These are phyloP conservation scores for Drosophila pegasa DNA, from an alignment of 2,888 invertebrate species.

Conservation along the genomic window DNA sequence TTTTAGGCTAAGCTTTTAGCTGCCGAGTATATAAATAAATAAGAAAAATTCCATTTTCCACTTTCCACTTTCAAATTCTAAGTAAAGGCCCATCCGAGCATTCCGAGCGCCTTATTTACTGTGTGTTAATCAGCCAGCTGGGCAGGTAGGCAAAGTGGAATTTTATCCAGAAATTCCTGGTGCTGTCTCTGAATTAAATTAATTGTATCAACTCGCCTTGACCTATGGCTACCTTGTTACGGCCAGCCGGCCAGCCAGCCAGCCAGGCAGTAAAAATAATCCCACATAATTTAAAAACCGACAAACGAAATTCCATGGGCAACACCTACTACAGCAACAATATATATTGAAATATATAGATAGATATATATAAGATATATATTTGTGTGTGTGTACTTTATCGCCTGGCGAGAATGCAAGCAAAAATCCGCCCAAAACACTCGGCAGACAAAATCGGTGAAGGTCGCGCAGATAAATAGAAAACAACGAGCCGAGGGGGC, in stretches of 20 bases:
- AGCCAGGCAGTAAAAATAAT: constrained; percentile 4
- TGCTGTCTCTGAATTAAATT: background rate
- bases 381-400: too few relatives aligned
- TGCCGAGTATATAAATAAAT: too few relatives aligned
- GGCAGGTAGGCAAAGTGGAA: background rate
- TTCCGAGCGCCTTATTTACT: background rate
- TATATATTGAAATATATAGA: background rate
- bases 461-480: constrained; percentile 60
- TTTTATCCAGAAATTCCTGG: background rate
- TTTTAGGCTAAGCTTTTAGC: too few relatives aligned
- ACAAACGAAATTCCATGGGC: constrained; percentile 14
- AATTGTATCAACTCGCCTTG: background rate
- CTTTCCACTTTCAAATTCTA: too few relatives aligned
- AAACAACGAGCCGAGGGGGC: constrained; percentile 37
- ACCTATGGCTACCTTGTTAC: constrained; percentile 3
- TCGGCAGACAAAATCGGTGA: constrained; percentile 41
- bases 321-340: constrained; percentile 26
- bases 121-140: background rate
- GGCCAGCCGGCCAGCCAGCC: too few relatives aligned
- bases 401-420: constrained; percentile 29
- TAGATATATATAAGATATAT: background rate
- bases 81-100: background rate
- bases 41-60: too few relatives aligned
- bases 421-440: constrained; percentile 23
- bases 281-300: constrained; percentile 21